Evolutionary conservation across 2,113 vertebrate species (phyloP), one percentile per base, ranked within the genome.

Genomic region (Psammodynastes pulverulentus): DNA sequence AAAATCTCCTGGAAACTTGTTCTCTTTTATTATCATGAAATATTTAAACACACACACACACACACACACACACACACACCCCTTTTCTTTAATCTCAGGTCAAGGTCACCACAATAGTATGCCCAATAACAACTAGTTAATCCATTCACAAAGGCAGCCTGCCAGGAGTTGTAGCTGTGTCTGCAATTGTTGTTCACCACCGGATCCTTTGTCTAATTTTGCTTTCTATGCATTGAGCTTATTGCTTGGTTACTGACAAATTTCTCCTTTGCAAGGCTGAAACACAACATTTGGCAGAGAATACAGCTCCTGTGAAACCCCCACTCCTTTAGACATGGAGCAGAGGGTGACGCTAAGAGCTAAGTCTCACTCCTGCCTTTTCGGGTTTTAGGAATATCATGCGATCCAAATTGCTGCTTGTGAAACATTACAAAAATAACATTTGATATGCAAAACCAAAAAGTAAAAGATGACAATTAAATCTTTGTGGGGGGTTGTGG

Each of bases 381-480:
- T 90, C 90, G 90, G 90, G 90, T 94, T 87, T 95, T 92, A 92
- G 92, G 95, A 96, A 95, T 95, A 94, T 94, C 93, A 94, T 86
- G 54, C 92, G 94, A 94, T 92, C 93, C 88, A 95, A 94, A 95
- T 94, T 67, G 91, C 90, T 94, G 86, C 5, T 0, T 86, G 53
- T 24, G 17, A 85, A 91, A 84, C 91, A 89, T 54, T 3, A 92
- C 45, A 29, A 93, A 94, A 93, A 39, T 91, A 87, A 90, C 88
- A 93, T 29, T 58, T 34, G 48, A 89, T 79, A 91, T 87, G 24
- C 93, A 94, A 89, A 26, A 17, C 0, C 26, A 58, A 13, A 9
- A 34, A 62, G 52, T 89, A 51, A 92, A 92, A 92, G 45, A 46
- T 84, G 24, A 9, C 10, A 3, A 29, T 62, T 19, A 13, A 34